Conservation (phyloP, 2,113 vertebrate genomes). For the Nannobrachium achirus region DNA sequence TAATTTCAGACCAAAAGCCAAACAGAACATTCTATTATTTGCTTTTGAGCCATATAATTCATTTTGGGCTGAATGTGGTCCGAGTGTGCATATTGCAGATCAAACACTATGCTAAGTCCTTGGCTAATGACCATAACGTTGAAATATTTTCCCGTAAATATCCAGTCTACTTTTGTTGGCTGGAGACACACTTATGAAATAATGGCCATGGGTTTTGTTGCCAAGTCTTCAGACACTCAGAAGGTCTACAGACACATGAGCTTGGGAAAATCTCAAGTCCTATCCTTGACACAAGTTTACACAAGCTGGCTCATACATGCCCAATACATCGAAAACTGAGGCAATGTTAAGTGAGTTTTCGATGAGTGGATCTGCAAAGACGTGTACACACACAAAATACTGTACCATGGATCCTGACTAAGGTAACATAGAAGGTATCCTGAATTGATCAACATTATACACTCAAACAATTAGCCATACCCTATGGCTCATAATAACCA, state of each 20-base stretch:
- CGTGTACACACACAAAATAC: too few relatives aligned
- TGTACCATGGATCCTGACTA: too few relatives aligned
- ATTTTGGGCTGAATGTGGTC: too few relatives aligned
- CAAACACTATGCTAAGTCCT: conserved; percentile 13
- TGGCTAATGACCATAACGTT: background rate
- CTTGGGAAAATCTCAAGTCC: background rate
- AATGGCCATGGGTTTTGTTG: conserved; percentile 1
- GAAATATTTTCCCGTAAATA: background rate
- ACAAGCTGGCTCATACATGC: background rate
- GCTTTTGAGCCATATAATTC: too few relatives aligned
- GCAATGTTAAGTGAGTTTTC: too few relatives aligned
- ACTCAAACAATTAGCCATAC: background rate
- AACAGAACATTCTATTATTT: too few relatives aligned
- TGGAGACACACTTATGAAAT: background rate
- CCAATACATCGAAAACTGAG: background rate
- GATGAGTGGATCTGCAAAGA: too few relatives aligned
- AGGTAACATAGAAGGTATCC: too few relatives aligned
- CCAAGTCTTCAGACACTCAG: conserved; percentile 13
- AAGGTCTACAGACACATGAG: background rate
- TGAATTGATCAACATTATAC: too few relatives aligned
- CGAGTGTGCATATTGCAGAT: background rate
- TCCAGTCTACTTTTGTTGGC: conserved; percentile 2
- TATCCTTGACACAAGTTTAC: background rate
- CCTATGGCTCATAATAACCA: conserved; percentile 9
- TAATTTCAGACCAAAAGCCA: background rate